Evolutionary conservation across 2,888 invertebrate species (phyloP).

Genomic region (Eutolmus rufibarbis): DNA sequence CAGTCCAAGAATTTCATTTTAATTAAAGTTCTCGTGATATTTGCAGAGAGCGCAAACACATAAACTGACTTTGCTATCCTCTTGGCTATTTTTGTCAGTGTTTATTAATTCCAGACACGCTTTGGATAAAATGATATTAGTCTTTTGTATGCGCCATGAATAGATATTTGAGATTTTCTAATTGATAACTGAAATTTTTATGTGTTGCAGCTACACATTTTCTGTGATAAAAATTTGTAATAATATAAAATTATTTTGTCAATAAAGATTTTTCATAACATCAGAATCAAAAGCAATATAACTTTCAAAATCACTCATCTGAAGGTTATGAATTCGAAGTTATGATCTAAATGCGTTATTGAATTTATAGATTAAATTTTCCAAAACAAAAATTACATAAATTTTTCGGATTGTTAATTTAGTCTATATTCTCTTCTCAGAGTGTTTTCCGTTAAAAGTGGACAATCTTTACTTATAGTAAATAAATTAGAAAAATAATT

Average conservation of each 20-base stretch:
- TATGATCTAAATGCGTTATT: no score
- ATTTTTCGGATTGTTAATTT: no score
- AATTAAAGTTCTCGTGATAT: not conserved
- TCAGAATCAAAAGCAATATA: no score
- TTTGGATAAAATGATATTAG: not conserved
- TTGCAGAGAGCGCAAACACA: not conserved
- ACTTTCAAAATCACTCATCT: no score
- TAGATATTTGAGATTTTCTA: not conserved
- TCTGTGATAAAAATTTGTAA: not conserved
- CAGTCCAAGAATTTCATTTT: not conserved
- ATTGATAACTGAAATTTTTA: not conserved
- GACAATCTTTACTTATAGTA: no score
- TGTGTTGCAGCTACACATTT: not conserved
- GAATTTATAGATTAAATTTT: no score
- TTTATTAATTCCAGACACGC: slow-evolving; percentile 1
- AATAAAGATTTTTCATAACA: no score
- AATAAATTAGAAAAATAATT: no score
- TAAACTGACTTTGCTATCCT: not conserved
- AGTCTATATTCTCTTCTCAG: no score
- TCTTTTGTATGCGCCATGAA: not conserved
- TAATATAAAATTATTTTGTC: not conserved
- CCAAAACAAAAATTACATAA: no score
- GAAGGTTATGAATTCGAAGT: no score
- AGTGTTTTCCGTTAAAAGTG: no score
- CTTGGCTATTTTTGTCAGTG: slow-evolving; percentile 2